These are phyloP conservation scores for Bursaphelenchus mucronatus DNA, from an alignment of 1,140 invertebrate species.

Conservation along the genomic window DNA sequence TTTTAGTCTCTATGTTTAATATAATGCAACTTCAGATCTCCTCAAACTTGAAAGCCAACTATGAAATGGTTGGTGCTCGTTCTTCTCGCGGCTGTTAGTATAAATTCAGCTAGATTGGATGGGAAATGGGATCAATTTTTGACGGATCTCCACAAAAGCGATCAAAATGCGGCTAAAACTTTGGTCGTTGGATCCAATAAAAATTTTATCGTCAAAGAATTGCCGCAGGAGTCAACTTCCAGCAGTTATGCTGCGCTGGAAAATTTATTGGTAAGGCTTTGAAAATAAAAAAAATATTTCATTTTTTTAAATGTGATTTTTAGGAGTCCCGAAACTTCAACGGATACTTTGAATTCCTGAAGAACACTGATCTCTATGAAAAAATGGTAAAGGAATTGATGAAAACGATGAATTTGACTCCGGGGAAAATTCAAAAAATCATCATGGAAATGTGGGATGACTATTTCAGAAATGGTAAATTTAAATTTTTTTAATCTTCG, in stretches of 20 bases:
- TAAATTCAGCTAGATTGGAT: background rate
- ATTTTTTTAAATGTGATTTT: slow-evolving; percentile 2
- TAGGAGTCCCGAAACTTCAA: slow-evolving; percentile 15
- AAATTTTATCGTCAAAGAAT: too few relatives aligned
- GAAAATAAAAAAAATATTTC: background rate
- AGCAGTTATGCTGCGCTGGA: background rate
- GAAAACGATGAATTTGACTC: slow-evolving; percentile 2
- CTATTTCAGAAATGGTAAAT: slow-evolving; percentile 12
- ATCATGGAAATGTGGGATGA: slow-evolving; percentile 10
- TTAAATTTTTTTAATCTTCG: background rate
- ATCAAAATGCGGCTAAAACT: slow-evolving; percentile 6
- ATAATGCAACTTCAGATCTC: too few relatives aligned
- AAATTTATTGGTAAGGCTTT: background rate
- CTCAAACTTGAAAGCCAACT: too few relatives aligned
- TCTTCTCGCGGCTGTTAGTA: too few relatives aligned
- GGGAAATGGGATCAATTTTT: slow-evolving; percentile 4
- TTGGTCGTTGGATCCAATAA: background rate
- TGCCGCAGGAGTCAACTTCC: background rate
- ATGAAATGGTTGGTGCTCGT: too few relatives aligned
- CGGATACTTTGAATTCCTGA: slow-evolving; percentile 8
- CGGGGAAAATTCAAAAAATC: slow-evolving; percentile 3
- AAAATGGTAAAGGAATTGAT: slow-evolving; percentile 1
- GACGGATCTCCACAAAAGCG: slow-evolving; percentile 11
- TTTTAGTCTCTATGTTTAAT: too few relatives aligned
- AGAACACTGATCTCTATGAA: slow-evolving; percentile 11